phyloP scores from a whole-genome alignment of 2,113 vertebrate genomes.

The Zeus faber region DNA sequence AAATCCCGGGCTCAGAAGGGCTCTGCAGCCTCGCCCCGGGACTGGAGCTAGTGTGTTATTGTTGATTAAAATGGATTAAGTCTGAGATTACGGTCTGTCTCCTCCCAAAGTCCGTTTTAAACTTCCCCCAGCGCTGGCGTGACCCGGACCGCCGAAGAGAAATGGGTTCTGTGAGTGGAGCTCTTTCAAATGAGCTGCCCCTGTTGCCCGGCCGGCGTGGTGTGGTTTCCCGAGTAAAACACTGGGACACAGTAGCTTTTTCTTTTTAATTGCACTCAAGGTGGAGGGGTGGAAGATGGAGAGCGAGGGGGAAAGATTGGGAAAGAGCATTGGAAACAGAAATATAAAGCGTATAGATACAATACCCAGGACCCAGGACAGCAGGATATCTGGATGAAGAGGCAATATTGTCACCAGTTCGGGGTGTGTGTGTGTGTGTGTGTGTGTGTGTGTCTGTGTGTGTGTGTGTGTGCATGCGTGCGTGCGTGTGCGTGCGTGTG shows the following conservation, averaged over 20 bases:
- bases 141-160: constrained; percentile 50
- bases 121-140: constrained; percentile 56
- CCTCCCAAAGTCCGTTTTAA: constrained; percentile 64
- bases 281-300: constrained; percentile 26
- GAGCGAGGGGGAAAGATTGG: background rate
- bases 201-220: constrained; percentile 36
- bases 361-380: too few species aligned
- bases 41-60: constrained; percentile 69
- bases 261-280: constrained; percentile 39
- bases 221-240: constrained; percentile 42
- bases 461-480: too few species aligned
- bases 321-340: too few species aligned
- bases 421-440: too few species aligned
- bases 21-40: constrained; percentile 58
- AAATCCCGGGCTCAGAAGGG: constrained; percentile 64
- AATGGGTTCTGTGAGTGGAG: constrained; percentile 52
- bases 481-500: too few species aligned
- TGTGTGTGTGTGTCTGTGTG: too few species aligned
- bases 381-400: too few species aligned
- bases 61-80: constrained; percentile 79
- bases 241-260: constrained; percentile 44
- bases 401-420: too few species aligned
- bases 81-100: constrained; percentile 63
- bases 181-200: constrained; percentile 47
- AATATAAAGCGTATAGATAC: too few species aligned